These are phyloP conservation scores for Iguana delicatissima DNA, from an alignment of 2,797 vertebrate species.

Conservation along the genomic window DNA sequence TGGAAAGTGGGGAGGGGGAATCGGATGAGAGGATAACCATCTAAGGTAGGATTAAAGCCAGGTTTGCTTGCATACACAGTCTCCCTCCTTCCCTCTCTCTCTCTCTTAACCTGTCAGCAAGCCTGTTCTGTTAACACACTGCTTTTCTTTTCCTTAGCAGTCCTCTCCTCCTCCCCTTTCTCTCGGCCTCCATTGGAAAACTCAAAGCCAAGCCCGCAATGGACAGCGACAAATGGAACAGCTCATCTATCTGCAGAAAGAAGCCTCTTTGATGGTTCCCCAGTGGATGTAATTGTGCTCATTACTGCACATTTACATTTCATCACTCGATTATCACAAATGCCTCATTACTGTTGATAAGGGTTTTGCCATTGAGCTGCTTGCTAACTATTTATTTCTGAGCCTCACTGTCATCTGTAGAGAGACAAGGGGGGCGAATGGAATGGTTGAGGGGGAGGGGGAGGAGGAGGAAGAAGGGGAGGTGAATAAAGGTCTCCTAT, in stretches of 20 bases:
- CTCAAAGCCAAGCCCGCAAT: constrained; percentile 61
- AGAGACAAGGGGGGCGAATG: constrained; percentile 27
- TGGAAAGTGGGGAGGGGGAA: not conserved
- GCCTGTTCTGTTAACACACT: constrained; percentile 9
- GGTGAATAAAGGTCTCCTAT: constrained; percentile 82
- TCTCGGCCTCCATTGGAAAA: not conserved
- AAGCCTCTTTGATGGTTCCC: constrained; percentile 84
- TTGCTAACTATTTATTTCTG: constrained; percentile 81
- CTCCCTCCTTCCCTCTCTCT: too few relatives aligned
- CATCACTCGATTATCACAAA: constrained; percentile 91
- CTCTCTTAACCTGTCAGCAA: constrained; percentile 38
- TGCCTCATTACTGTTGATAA: constrained; percentile 89
- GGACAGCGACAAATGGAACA: constrained; percentile 73
- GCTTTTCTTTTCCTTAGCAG: constrained; percentile 21
- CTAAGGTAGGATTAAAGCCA: constrained; percentile 64
- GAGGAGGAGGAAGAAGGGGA: constrained; percentile 59
- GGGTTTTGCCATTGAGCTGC: constrained; percentile 79
- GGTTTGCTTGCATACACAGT: not conserved
- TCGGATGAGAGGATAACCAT: constrained; percentile 42
- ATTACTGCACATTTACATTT: constrained; percentile 96
- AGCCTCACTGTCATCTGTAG: constrained; percentile 69
- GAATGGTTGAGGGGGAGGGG: constrained; percentile 30
- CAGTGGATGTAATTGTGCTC: constrained; percentile 89
- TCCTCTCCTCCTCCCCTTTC: not conserved
- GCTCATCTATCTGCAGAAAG: constrained; percentile 84